These are phyloP conservation scores for Zaprionus davidi DNA, from an alignment of 1,140 invertebrate species.

Conservation along the genomic window DNA sequence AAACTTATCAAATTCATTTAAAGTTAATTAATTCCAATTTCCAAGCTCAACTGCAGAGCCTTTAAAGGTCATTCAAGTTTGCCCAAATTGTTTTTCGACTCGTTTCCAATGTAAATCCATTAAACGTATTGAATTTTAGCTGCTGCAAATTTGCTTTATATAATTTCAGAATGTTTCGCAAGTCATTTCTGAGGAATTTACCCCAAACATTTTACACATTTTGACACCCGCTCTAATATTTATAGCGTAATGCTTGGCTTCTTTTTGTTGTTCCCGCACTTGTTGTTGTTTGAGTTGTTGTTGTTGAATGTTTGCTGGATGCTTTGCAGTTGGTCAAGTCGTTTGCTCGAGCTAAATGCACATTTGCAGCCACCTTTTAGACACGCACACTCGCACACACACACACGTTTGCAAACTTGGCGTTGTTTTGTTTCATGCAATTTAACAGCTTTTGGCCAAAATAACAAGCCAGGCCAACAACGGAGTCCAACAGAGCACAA, in stretches of 20 bases:
- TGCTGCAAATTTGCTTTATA: background rate
- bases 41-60: background rate
- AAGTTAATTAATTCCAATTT: background rate
- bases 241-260: conserved; percentile 45
- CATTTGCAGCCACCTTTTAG: conserved; percentile 49
- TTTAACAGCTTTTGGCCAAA: conserved; percentile 82
- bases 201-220: conserved; percentile 55
- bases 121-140: background rate
- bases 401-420: conserved; percentile 7
- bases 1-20: background rate
- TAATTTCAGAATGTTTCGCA: background rate
- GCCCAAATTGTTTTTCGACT: background rate
- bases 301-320: conserved; percentile 8
- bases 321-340: conserved; percentile 40
- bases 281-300: conserved; percentile 18
- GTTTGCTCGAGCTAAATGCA: conserved; percentile 35
- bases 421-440: conserved; percentile 75
- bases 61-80: background rate
- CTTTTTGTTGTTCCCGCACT: conserved; percentile 9
- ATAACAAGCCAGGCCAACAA: conserved; percentile 70
- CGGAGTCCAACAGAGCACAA: conserved; percentile 27
- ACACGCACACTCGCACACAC: conserved; percentile 9
- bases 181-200: conserved; percentile 53
- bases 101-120: background rate
- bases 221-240: conserved; percentile 70